These are phyloP conservation scores for Eupristina koningsbergeri DNA, from an alignment of 1,140 invertebrate species.

Conservation along the genomic window DNA sequence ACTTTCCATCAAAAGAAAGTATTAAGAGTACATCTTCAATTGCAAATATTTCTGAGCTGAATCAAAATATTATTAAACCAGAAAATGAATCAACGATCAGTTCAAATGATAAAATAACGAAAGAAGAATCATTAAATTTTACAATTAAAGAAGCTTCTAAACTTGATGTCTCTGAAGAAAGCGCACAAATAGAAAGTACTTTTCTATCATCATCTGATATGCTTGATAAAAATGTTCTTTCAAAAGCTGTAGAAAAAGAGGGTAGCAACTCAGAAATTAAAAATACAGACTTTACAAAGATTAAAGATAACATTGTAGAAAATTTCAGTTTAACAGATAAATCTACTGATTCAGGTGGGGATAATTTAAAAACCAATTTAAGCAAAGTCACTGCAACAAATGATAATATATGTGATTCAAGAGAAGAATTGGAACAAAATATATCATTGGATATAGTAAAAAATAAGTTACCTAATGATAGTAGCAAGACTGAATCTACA, in stretches of 20 bases:
- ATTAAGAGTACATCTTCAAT: neutral
- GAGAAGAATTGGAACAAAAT: constrained; percentile 43
- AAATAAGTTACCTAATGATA: neutral
- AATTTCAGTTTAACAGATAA: constrained; percentile 33
- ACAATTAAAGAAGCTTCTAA: neutral
- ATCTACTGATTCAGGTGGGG: neutral
- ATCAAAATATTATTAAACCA: neutral
- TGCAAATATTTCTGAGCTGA: neutral
- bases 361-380: neutral
- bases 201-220: neutral
- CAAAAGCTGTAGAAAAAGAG: neutral
- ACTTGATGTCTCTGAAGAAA: neutral
- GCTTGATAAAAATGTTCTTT: neutral
- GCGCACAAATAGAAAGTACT: neutral
- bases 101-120: neutral
- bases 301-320: neutral
- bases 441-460: constrained; percentile 37
- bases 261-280: neutral
- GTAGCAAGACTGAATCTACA: neutral
- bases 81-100: neutral
- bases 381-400: neutral
- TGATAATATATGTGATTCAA: constrained; percentile 1
- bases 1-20: neutral
- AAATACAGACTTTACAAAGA: constrained; percentile 6
- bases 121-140: neutral